phyloP scores from a whole-genome alignment of 2,797 vertebrate species.

The Sebastes iracundus region DNA sequence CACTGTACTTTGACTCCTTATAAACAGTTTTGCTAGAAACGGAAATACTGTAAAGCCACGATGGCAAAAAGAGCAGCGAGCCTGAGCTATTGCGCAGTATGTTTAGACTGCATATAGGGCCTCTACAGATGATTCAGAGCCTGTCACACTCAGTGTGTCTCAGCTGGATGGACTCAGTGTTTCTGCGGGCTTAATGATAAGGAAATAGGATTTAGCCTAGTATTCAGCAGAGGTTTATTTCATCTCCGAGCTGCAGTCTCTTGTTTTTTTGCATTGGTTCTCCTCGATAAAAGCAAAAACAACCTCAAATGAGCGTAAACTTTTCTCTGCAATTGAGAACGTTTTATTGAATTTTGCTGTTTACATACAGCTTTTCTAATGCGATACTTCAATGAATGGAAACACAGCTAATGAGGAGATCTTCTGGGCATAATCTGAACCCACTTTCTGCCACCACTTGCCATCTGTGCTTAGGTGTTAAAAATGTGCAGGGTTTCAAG shows the following conservation, averaged over 20 bases:
- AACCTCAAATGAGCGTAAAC: neutral
- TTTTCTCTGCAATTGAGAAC: neutral
- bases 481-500: neutral
- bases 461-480: neutral
- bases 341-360: neutral
- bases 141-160: constrained; percentile 49
- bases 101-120: constrained; percentile 36
- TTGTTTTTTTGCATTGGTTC: constrained; percentile 52
- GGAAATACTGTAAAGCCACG: constrained; percentile 12
- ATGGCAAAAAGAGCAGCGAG: constrained; percentile 15
- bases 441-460: neutral
- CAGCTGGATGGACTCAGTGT: constrained; percentile 59
- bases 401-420: neutral
- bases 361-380: neutral
- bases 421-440: neutral
- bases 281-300: neutral
- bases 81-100: constrained; percentile 22
- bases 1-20: constrained; percentile 54
- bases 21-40: constrained; percentile 26
- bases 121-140: constrained; percentile 59
- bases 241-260: constrained; percentile 42
- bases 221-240: constrained; percentile 66
- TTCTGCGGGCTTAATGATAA: constrained; percentile 71
- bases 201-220: constrained; percentile 64
- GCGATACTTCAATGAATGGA: neutral